Conservation (phyloP, 2,888 invertebrate genomes). For the Drosophila hamatofila region DNA sequence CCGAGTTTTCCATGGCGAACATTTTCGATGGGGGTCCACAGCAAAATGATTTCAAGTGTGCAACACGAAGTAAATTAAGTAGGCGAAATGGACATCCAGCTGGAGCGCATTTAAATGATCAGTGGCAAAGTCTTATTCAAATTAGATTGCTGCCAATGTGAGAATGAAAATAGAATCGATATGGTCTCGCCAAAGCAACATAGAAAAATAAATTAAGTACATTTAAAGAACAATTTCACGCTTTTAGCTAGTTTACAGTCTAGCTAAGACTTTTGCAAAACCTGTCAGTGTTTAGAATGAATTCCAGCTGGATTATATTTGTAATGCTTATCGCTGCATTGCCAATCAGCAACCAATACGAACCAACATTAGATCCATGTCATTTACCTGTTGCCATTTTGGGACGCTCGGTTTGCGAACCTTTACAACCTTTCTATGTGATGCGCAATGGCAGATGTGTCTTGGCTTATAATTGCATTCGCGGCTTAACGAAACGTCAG, state of each 20-base stretch:
- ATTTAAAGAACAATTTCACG: background rate
- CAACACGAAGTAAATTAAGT: constrained; percentile 10
- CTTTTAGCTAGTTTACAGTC: background rate
- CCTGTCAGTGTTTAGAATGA: constrained; percentile 8
- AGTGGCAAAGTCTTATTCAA: background rate
- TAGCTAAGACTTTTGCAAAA: background rate
- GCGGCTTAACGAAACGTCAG: no score
- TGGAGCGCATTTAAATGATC: constrained; percentile 1
- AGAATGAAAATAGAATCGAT: background rate
- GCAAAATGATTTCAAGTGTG: constrained; percentile 22
- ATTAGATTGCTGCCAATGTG: background rate
- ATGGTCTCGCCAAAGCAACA: background rate
- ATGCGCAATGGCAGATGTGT: no score
- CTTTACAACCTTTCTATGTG: no score
- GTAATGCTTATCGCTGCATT: background rate
- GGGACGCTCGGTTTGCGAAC: constrained; percentile 5
- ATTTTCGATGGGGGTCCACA: background rate
- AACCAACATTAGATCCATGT: no score
- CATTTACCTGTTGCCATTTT: constrained; percentile 7
- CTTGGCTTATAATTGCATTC: no score
- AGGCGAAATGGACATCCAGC: constrained; percentile 14
- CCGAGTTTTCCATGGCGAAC: constrained; percentile 1
- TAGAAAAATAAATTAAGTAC: background rate
- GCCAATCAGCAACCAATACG: no score
- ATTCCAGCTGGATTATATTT: background rate